phyloP scores from a whole-genome alignment of 2,888 invertebrate genomes.

The Drosophila prostipennis region DNA sequence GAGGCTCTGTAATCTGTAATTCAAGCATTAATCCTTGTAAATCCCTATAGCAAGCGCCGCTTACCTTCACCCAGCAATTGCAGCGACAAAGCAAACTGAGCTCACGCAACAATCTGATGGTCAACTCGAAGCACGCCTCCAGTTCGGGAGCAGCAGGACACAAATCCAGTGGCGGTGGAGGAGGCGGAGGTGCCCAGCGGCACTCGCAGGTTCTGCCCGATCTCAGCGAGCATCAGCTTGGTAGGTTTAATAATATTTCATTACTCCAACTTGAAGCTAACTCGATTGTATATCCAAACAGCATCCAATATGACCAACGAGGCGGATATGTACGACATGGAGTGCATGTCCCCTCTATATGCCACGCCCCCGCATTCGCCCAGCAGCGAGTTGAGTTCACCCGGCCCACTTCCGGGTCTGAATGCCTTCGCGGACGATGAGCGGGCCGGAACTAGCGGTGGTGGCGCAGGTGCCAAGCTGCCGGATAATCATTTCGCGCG shows the following conservation, averaged over 20 bases:
- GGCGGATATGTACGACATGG: conserved; percentile 84
- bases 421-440: conserved; percentile 84
- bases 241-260: conserved; percentile 53
- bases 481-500: conserved; percentile 93
- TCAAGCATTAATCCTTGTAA: not conserved
- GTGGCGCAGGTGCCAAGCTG: conserved; percentile 78
- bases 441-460: conserved; percentile 71
- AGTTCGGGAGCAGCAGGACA: conserved; percentile 61
- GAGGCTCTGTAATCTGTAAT: not conserved
- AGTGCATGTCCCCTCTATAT: conserved; percentile 88
- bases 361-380: conserved; percentile 93
- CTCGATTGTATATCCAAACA: conserved; percentile 1
- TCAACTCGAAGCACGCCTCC: conserved; percentile 80
- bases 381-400: conserved; percentile 87
- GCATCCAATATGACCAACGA: conserved; percentile 81
- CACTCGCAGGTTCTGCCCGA: conserved; percentile 84
- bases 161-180: conserved; percentile 57
- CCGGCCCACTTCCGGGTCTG: conserved; percentile 83
- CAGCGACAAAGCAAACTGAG: conserved; percentile 86
- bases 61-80: conserved; percentile 96
- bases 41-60: conserved; percentile 85
- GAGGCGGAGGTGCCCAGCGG: conserved; percentile 74
- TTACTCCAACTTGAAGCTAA: not conserved
- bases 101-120: conserved; percentile 83
- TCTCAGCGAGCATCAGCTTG: conserved; percentile 84